Base-by-base conservation (phyloP, 2,888 invertebrate species). In the Coelopa pilipes region DNA sequence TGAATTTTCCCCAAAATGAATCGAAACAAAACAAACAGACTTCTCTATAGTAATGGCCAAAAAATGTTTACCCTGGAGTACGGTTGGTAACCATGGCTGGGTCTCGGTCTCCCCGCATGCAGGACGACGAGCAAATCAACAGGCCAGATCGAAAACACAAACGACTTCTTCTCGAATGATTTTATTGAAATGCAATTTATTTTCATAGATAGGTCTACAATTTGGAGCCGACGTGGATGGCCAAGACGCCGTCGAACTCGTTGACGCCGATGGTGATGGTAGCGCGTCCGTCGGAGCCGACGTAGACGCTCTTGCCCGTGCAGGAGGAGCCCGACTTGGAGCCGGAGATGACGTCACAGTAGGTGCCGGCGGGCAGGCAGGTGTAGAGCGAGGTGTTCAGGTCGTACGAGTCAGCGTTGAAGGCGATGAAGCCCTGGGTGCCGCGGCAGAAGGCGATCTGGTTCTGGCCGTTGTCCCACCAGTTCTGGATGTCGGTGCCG, bases 371-470 rank as follows among this genome's bases (percentile, higher is more conserved):
- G 7, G 94, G 92, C 15, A 96, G 89, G 73, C 92, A 92, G 0
- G 93, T 93, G 87, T 92, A 86, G 0, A 85, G 78, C 1, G 85
- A 90, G 78, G 89, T 87, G 72, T 90, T 90, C 49, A 95, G 81
- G 79, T 91, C 90, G 60, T 77, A 81, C 79, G 88, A 89, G 21
- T 93, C 93, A 55, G 90, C 90, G 82, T 95, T 96, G 81, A 96
- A 91, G 11, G 93, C 95, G 15, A 95, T 87, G 83, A 96, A 96
- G 11, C 90, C 94, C 76, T 89, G 90, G 71, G 90, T 90, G 0
- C 95, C 95, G 15, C 96, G 91, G 80, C 94, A 93, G 89, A 96
- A 96, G 0, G 95, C 92, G 72, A 96, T 95, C 88, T 96, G 96
- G 84, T 95, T 93, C 84, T 90, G 90, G 10, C 91, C 91, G 78